Base-by-base conservation (phyloP, 1,140 invertebrate genomes). In the Megathymus violae region DNA sequence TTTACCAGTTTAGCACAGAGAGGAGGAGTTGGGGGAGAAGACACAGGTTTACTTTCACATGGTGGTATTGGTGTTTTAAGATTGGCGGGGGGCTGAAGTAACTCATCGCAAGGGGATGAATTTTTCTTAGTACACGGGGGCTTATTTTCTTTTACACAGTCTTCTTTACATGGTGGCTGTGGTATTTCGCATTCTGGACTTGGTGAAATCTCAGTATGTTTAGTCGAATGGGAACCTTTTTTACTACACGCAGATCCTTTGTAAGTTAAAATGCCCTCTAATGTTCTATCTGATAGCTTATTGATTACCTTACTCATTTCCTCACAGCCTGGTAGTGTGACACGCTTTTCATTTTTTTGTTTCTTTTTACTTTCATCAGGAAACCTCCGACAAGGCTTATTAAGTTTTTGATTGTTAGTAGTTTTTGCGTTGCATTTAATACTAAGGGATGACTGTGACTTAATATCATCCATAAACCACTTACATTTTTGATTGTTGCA, bases 251-350 rank as follows among this genome's bases (percentile, higher is more conserved):
- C 31, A 11, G 63, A 15, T 14, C 69, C 62, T 59, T 78, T 78
- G 19, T 69, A 75, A 1, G 64, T 34, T 11, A 77, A 38, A 44
- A 78, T 77, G 4, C 74, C 70, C 34, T 60, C 66, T 10, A 63
- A 15, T 13, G 25, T 13, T 66, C 36, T 72, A 15, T 67, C 38
- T 2, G 68, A 63, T 27, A 65, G 62, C 27, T 56, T 54, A 19
- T 60, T 40, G 19, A 10, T 50, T 59, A 64, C 47, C 36, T 50
- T 13, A 13, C 71, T 67, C 48, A 69, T 56, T 3, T 62, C 52
- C 15, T 79, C 64, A 41, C 74, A 74, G 4, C 72, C 71, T 14
- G 70, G 74, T 14, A 85, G 27, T 1, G 64, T 71, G 0, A 85
- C 78, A 31, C 67, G 78, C 62, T 82, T 84, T 7, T 66, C 65